phyloP scores from a whole-genome alignment of 2,888 invertebrate genomes.

The Macrophya annulata region DNA sequence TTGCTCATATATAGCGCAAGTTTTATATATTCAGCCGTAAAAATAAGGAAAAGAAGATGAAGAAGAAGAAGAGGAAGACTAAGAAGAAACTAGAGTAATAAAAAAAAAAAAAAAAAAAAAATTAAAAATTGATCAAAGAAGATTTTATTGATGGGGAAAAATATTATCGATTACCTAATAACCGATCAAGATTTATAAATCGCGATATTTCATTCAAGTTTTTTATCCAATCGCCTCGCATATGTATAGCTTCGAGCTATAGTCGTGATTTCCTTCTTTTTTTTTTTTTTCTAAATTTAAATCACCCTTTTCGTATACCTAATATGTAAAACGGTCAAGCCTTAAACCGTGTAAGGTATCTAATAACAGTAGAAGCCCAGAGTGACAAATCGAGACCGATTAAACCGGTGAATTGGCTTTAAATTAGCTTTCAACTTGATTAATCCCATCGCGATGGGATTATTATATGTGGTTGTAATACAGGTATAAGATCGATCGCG shows the following conservation, averaged over 20 bases:
- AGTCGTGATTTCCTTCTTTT: no score
- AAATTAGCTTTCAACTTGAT: conserved; percentile 39
- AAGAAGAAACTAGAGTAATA: no score
- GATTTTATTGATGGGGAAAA: no score
- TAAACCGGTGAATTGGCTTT: not conserved
- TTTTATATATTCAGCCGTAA: no score
- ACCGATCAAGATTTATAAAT: no score
- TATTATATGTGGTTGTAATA: not conserved
- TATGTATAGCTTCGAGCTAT: no score
- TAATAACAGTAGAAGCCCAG: not conserved
- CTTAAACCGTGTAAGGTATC: not conserved
- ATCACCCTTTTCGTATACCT: not conserved
- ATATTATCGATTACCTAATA: no score
- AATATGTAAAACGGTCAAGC: not conserved
- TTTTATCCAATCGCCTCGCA: not conserved
- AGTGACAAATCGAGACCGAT: conserved; percentile 6
- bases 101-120: no score
- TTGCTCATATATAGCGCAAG: no score
- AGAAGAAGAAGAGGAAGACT: no score
- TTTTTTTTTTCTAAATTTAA: not conserved
- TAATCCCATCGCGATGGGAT: not conserved
- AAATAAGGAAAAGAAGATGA: no score
- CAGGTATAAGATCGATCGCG: not conserved
- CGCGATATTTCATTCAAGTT: not conserved
- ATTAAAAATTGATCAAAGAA: no score